Percentiles rank a stretch among this genome's conserved stretches.
These are phyloP conservation scores for Pygocentrus nattereri DNA, from an alignment of 2,797 vertebrate genomes.

Conservation along the genomic window DNA sequence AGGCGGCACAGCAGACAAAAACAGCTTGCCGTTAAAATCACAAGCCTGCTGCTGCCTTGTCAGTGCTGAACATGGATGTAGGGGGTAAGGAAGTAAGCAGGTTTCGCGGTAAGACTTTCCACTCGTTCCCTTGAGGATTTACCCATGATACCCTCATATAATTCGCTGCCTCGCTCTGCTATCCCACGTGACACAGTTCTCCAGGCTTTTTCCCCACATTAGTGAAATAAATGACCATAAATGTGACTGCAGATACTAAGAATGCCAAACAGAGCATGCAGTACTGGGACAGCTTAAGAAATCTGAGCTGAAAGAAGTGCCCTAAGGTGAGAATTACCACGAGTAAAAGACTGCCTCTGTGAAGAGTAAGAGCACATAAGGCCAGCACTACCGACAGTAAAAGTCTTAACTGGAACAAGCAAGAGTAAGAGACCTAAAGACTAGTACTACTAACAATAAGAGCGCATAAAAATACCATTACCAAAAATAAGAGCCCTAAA, in stretches of 20 bases:
- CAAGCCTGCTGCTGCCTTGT: neutral
- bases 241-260: neutral
- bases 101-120: constrained; percentile 36
- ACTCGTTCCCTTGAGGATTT: constrained; percentile 52
- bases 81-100: constrained; percentile 38
- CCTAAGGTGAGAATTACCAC: too few relatives aligned
- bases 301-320: too few relatives aligned
- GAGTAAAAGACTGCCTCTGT: too few relatives aligned
- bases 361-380: too few relatives aligned
- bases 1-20: neutral
- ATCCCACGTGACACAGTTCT: neutral
- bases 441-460: neutral
- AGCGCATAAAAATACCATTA: too few relatives aligned
- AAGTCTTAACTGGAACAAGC: too few relatives aligned
- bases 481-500: neutral
- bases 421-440: too few relatives aligned
- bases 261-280: too few relatives aligned
- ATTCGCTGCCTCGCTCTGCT: neutral
- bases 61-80: neutral
- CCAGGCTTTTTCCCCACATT: constrained; percentile 4
- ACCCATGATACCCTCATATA: constrained; percentile 29
- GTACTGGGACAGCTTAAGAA: too few relatives aligned
- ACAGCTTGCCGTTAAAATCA: neutral
- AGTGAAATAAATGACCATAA: neutral
- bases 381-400: too few relatives aligned